These are phyloP conservation scores for Drosophila saltans DNA, from an alignment of 1,140 invertebrate species.

Conservation along the genomic window DNA sequence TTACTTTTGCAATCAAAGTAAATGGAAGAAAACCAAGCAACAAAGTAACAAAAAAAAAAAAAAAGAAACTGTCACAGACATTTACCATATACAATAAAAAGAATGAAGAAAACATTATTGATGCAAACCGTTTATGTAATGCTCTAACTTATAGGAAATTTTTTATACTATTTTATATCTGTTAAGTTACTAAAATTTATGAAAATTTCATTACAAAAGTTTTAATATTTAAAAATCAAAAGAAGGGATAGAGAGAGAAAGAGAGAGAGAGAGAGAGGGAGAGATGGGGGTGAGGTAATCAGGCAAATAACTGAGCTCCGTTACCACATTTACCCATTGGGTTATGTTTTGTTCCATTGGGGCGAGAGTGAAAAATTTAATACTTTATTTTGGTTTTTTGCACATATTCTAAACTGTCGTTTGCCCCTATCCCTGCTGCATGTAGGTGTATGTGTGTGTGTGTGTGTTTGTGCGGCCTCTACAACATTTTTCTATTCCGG, in stretches of 20 bases:
- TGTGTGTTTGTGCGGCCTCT: constrained; percentile 29
- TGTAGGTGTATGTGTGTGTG: constrained; percentile 22
- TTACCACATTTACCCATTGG: neutral
- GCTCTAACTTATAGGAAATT: neutral
- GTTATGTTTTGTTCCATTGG: constrained; percentile 37
- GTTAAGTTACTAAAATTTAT: neutral
- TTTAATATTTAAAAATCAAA: neutral
- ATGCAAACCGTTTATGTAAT: neutral
- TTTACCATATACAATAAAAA: neutral
- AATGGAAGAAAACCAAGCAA: constrained; percentile 9
- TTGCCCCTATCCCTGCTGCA: constrained; percentile 36
- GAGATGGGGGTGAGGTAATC: neutral
- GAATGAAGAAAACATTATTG: neutral
- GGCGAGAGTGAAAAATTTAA: constrained; percentile 48
- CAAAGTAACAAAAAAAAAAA: neutral
- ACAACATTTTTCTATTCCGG: constrained; percentile 50
- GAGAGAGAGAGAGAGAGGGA: too few species aligned
- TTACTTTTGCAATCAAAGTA: constrained; percentile 4
- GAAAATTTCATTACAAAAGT: neutral
- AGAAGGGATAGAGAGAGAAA: too few species aligned
- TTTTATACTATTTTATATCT: too few species aligned
- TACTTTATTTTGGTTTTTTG: constrained; percentile 31
- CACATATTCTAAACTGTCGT: constrained; percentile 62
- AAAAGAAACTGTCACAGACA: constrained; percentile 1
- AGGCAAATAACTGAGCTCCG: neutral